Percentiles rank a stretch among this genome's conserved stretches.
These are phyloP conservation scores for Eristalinus sepulchralis DNA, from an alignment of 2,888 invertebrate species.

Conservation along the genomic window DNA sequence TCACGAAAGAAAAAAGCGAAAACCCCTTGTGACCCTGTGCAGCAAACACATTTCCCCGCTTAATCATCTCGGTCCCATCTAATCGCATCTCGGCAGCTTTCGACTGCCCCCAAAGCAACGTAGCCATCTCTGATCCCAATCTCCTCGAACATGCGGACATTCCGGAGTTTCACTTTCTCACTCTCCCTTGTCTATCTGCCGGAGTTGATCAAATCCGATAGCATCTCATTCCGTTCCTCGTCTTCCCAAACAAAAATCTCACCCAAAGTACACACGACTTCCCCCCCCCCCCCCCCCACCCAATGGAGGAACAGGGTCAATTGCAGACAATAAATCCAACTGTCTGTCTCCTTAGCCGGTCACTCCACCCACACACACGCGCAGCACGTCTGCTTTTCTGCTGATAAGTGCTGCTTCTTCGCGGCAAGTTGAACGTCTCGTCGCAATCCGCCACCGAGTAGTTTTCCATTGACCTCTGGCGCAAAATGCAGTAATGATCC, in stretches of 20 bases:
- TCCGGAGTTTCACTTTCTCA: not conserved
- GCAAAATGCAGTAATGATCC: not conserved
- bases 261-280: not conserved
- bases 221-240: not conserved
- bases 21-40: no score
- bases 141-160: not conserved
- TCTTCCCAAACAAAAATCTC: not conserved
- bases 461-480: not conserved
- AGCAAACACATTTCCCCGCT: not conserved
- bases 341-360: not conserved
- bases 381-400: not conserved
- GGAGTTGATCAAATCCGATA: not conserved
- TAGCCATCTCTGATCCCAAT: not conserved
- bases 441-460: not conserved
- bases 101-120: not conserved
- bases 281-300: no score
- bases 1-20: not conserved
- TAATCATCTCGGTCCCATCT: no score
- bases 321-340: not conserved
- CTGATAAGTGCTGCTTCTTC: not conserved
- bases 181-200: not conserved
- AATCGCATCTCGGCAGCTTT: no score
- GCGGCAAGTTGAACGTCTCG: not conserved
- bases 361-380: not conserved
- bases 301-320: not conserved